Evolutionary conservation across 2,888 invertebrate genomes (phyloP), one percentile per base, ranked within the genome.

Genomic region (Drosophila cognata): DNA sequence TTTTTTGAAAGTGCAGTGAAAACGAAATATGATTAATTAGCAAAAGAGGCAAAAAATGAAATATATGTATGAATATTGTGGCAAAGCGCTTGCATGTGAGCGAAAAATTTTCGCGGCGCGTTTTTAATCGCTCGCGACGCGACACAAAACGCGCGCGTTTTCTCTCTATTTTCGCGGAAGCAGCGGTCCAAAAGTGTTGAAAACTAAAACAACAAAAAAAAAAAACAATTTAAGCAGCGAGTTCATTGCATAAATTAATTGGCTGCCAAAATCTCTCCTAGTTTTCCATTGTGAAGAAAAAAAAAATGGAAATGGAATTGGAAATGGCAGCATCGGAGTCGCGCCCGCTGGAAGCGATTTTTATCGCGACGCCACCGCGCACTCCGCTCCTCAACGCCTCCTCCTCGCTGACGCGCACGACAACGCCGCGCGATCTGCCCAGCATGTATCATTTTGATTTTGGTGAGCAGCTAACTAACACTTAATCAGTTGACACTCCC

Each of bases 381-480:
- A 83, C 86, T 1, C 90, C 86, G 6, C 71, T 71, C 28, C 69
- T 66, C 31, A 43, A 16, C 31, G 41, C 21, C 41, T n/a, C 57
- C 71, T 60, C 50, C 38, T 82, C 82, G 8, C 46, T 87, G n/a
- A 88, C 85, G 58, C 84, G 84, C 51, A 84, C 91, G 58, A 90
- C 91, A 66, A 91, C 91, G 25, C 91, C 91, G 62, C 82, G 90
- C 58, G 91, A 91, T 71, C 74, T 82, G 67, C 90, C 91, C 56
- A 89, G 88, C 46, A 91, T 91, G 91, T 91, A 91, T 75, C 88
- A 91, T 71, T 90, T 91, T 61, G 90, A 91, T 79, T 86, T 90
- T 46, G 84, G 88, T 88, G 72, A 89, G 88, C 72, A 55, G 46
- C 43, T 55, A 38, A 56, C 57, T 43, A 11, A 13, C 50, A 46